Conservation (phyloP, 2,888 invertebrate genomes). For the Ferdinandea cuprea region DNA sequence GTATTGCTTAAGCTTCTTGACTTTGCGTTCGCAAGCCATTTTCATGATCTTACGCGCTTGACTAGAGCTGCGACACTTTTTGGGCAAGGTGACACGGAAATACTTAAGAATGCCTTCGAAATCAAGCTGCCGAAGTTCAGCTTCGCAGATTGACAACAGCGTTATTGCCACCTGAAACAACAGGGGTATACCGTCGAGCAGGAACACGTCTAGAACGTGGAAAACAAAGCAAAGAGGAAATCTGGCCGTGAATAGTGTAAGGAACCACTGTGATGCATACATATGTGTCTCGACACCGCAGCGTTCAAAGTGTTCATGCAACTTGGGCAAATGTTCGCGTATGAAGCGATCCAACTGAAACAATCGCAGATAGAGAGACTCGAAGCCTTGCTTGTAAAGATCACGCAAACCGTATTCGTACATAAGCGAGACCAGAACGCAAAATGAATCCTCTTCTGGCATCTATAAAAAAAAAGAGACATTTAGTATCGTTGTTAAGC, state of each 20-base stretch:
- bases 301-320: constrained; percentile 92
- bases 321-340: constrained; percentile 92
- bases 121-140: constrained; percentile 95
- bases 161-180: constrained; percentile 98
- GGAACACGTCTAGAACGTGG: constrained; percentile 97
- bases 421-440: constrained; percentile 97
- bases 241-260: constrained; percentile 99
- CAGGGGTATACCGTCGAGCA: constrained; percentile 96
- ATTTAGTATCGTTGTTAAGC: not conserved
- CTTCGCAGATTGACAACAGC: constrained; percentile 94
- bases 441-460: constrained; percentile 99
- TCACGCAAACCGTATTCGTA: constrained; percentile 97
- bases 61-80: constrained; percentile 96
- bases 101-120: constrained; percentile 99
- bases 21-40: constrained; percentile 94
- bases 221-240: constrained; percentile 98
- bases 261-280: constrained; percentile 99
- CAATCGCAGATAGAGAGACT: constrained; percentile 95
- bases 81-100: constrained; percentile 98
- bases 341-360: constrained; percentile 96
- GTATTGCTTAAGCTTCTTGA: constrained; percentile 96
- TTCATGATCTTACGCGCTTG: constrained; percentile 94
- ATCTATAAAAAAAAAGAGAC: constrained; percentile 86
- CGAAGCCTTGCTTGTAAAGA: constrained; percentile 98
- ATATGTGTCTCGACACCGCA: constrained; percentile 97